These are phyloP conservation scores for Aptenodytes patagonicus DNA, from an alignment of 2,113 vertebrate species.

Conservation along the genomic window DNA sequence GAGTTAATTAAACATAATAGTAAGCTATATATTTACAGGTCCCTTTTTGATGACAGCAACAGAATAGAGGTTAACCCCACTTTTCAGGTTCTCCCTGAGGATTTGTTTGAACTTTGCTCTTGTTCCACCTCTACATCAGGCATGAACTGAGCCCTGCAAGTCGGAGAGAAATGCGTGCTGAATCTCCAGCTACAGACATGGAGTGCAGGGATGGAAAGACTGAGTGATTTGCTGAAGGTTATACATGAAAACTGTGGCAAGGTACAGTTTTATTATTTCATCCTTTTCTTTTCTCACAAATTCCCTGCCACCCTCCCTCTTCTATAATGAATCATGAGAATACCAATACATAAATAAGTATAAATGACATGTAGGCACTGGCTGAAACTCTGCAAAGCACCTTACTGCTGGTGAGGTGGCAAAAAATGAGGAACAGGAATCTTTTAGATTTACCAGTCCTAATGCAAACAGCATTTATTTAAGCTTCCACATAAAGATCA, in stretches of 20 bases:
- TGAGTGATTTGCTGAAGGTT: neutral
- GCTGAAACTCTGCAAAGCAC: slow-evolving; percentile 21
- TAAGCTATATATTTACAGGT: slow-evolving; percentile 53
- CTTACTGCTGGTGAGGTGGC: neutral
- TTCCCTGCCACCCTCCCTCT: neutral
- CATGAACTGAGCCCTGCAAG: neutral
- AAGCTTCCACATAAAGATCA: slow-evolving; percentile 40
- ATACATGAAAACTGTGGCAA: neutral
- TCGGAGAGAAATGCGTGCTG: neutral
- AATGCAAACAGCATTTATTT: slow-evolving; percentile 32
- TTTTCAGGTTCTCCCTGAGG: slow-evolving; percentile 62
- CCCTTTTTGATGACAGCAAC: slow-evolving; percentile 63
- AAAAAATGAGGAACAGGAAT: slow-evolving; percentile 31
- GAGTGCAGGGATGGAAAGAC: neutral
- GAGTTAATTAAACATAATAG: slow-evolving; percentile 67
- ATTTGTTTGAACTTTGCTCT: slow-evolving; percentile 57
- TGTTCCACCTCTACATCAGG: neutral
- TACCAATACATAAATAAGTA: neutral
- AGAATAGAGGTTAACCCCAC: slow-evolving; percentile 57
- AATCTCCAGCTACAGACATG: neutral
- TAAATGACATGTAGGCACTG: neutral
- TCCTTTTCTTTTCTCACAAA: neutral
- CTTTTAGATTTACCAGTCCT: slow-evolving; percentile 10
- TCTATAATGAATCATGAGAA: neutral
- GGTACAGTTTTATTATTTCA: neutral